Conservation (phyloP, 1,140 invertebrate genomes). For the Listronotus bonariensis region DNA sequence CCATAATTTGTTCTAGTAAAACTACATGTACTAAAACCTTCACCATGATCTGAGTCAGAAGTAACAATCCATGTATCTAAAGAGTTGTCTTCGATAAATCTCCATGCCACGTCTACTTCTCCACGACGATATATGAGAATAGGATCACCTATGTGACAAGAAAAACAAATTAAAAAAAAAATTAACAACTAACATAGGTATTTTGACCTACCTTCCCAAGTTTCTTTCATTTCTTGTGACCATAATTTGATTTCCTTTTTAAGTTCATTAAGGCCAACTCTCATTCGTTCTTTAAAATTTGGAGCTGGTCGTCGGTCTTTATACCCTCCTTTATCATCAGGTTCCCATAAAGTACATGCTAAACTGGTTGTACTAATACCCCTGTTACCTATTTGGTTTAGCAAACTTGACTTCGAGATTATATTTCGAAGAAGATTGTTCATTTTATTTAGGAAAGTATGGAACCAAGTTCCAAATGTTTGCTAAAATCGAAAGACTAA, state of each 20-base stretch:
- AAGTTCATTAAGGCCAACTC: constrained; percentile 66
- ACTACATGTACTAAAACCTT: constrained; percentile 75
- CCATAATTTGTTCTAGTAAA: constrained; percentile 68
- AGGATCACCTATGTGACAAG: constrained; percentile 60
- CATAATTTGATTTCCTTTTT: constrained; percentile 70
- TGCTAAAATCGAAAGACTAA: too few species aligned
- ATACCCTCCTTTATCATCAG: constrained; percentile 69
- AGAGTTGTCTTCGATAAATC: constrained; percentile 66
- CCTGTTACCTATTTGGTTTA: neutral
- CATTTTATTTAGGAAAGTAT: too few species aligned
- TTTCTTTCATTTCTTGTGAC: constrained; percentile 70
- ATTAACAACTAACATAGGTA: neutral
- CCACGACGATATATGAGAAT: constrained; percentile 61
- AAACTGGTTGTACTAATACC: constrained; percentile 25
- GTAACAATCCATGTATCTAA: constrained; percentile 77
- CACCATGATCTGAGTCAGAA: constrained; percentile 76
- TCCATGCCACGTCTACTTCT: constrained; percentile 72
- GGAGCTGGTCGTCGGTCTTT: constrained; percentile 55
- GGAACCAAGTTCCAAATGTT: too few species aligned
- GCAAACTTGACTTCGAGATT: too few species aligned
- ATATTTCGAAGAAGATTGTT: too few species aligned
- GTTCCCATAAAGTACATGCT: constrained; percentile 43
- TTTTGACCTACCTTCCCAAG: constrained; percentile 51
- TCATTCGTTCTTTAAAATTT: constrained; percentile 59
- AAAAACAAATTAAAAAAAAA: neutral